A percentile compares a stretch with the other conserved stretches of the same genome.
These are phyloP conservation scores for Rhyacophila evoluta DNA, from an alignment of 2,888 invertebrate genomes.

Conservation along the genomic window DNA sequence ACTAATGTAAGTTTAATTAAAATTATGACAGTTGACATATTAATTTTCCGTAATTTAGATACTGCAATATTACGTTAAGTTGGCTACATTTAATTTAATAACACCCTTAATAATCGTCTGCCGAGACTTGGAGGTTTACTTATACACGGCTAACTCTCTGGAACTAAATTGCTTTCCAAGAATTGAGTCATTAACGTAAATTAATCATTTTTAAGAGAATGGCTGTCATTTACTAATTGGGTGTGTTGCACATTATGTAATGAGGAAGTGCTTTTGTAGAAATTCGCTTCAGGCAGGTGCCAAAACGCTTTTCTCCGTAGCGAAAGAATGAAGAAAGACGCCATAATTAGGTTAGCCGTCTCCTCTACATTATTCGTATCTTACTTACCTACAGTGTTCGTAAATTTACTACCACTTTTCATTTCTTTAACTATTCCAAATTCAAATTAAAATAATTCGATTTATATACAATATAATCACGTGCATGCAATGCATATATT, in stretches of 20 bases:
- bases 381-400: too few species aligned
- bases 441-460: too few species aligned
- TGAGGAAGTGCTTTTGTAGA: neutral
- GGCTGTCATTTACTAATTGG: slow-evolving; percentile 33
- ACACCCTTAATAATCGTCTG: neutral
- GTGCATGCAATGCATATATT: too few species aligned
- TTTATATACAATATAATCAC: too few species aligned
- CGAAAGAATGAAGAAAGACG: slow-evolving; percentile 19
- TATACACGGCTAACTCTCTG: neutral
- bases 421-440: too few species aligned
- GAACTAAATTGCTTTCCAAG: neutral
- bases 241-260: slow-evolving; percentile 32
- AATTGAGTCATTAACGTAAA: slow-evolving; percentile 14
- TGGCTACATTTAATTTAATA: too few species aligned
- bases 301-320: slow-evolving; percentile 30
- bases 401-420: neutral
- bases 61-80: too few species aligned
- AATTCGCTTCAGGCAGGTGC: slow-evolving; percentile 37
- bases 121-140: neutral
- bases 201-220: slow-evolving; percentile 27
- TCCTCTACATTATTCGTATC: neutral
- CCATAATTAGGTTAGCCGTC: slow-evolving; percentile 10
- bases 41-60: too few species aligned
- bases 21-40: too few species aligned
- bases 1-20: too few species aligned